Evolutionary conservation across 2,888 invertebrate species (phyloP), one percentile per base, ranked within the genome.

Genomic region (Cheilosia pagana): DNA sequence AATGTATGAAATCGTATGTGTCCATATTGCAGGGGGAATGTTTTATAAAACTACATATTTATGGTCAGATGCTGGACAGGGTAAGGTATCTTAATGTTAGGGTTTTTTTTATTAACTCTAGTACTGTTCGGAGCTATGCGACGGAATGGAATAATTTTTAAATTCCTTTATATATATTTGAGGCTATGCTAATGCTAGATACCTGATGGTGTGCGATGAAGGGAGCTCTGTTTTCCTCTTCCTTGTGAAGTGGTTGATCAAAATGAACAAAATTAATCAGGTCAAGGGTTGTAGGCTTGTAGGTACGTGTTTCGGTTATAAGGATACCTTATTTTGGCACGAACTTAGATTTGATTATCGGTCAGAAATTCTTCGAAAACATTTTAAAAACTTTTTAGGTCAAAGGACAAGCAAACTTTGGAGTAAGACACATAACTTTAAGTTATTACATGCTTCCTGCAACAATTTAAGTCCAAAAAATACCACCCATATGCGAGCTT

Each of bases 1-100:
- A 77, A 62, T 62, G 52, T 57, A 39, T 57, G 41, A n/a, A 19
- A 16, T 35, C 41, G 52, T 60, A 53, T 65, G 23, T 35, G 31
- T 12, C 35, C 35, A 35, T 12, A 63, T 19, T 70, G 63, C 50
- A 39, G 52, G 79, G 55, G 65, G 74, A 65, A 83, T 75, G 79
- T 83, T 79, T 83, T 83, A 62, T 74, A 31, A 79, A 79, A 79
- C 74, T 78, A 35, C 10, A 35, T 35, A 83, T 78, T 78, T 78
- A 78, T 65, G 83, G 74, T 79, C 79, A 65, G 83, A 63, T 70
- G 45, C 70, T 83, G 70, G 79, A 75, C 74, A 79, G 78, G 78
- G 78, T 63, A 83, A 59, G 78, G 74, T 59, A 74, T 79, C 70
- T 70, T 75, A 70, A 78, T 78, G 63, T 12, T 53, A 50, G 14